A percentile compares a stretch with the other conserved stretches of the same genome.
Conservation (phyloP, 1,140 invertebrate species). For the Drosophila quadrilineata region DNA sequence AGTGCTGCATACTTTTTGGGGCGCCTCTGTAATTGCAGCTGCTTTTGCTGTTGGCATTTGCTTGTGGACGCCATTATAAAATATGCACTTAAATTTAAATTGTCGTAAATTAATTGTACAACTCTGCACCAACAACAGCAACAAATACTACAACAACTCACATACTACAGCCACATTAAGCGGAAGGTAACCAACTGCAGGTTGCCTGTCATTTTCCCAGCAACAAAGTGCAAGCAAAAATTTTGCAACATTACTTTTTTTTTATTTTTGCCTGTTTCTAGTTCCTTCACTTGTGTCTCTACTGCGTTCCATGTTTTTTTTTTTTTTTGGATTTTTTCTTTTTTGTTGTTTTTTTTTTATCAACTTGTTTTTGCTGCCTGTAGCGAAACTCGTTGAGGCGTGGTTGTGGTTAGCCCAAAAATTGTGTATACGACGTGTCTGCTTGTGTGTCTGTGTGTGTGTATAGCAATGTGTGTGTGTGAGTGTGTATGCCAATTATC, state of each 20-base stretch:
- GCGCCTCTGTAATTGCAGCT: slow-evolving; percentile 30
- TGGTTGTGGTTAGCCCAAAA: slow-evolving; percentile 1
- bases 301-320: background rate
- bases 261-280: background rate
- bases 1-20: slow-evolving; percentile 43
- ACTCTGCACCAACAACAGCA: slow-evolving; percentile 18
- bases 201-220: background rate
- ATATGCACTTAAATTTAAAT: slow-evolving; percentile 62
- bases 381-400: background rate
- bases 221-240: background rate
- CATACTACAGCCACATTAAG: slow-evolving; percentile 1
- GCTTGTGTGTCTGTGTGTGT: background rate
- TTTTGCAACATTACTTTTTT: no score
- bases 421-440: background rate
- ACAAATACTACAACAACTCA: background rate
- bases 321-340: background rate
- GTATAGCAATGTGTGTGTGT: slow-evolving; percentile 3
- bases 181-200: background rate
- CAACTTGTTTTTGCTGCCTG: slow-evolving; percentile 1
- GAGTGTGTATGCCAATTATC: slow-evolving; percentile 40
- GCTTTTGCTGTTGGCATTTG: slow-evolving; percentile 1
- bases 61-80: slow-evolving; percentile 30
- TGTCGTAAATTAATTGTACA: slow-evolving; percentile 68
- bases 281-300: no score
- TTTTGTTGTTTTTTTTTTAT: background rate